A percentile compares a stretch with the other conserved stretches of the same genome.
phyloP scores from a whole-genome alignment of 2,113 vertebrate species.

The Zootoca vivipara region DNA sequence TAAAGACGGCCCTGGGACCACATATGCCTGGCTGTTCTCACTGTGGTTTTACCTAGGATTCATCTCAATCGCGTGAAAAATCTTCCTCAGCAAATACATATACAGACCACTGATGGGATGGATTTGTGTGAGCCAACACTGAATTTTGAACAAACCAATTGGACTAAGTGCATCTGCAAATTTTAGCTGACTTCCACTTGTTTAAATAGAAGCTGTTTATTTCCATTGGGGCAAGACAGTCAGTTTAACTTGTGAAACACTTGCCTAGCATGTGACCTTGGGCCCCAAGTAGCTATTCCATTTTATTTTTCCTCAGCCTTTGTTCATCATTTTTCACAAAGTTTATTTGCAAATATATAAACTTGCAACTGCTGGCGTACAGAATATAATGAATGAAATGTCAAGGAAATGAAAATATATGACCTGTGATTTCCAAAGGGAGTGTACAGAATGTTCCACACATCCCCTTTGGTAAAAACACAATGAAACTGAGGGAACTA shows the following conservation, averaged over 20 bases:
- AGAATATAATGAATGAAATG: slow-evolving; percentile 44
- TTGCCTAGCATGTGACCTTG: background rate
- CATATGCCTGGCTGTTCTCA: too few relatives aligned
- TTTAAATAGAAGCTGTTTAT: slow-evolving; percentile 4
- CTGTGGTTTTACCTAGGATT: background rate
- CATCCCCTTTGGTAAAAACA: background rate
- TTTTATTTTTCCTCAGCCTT: slow-evolving; percentile 2
- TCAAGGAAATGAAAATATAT: slow-evolving; percentile 59
- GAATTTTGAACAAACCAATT: background rate
- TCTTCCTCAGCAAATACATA: background rate
- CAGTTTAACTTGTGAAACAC: background rate
- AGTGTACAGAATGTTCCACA: slow-evolving; percentile 1
- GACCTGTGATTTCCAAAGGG: slow-evolving; percentile 30
- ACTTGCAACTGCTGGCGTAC: slow-evolving; percentile 31
- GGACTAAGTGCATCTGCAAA: background rate
- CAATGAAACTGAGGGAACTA: background rate
- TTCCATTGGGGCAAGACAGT: slow-evolving; percentile 7
- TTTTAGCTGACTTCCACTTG: background rate
- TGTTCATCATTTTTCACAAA: slow-evolving; percentile 4
- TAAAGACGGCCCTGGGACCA: too few relatives aligned
- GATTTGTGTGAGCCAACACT: background rate
- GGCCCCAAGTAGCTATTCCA: background rate
- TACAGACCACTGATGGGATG: background rate
- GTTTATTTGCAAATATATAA: slow-evolving; percentile 30
- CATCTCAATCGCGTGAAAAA: background rate